These are phyloP conservation scores for Asbolus verrucosus DNA, from an alignment of 1,140 invertebrate genomes.

Conservation along the genomic window DNA sequence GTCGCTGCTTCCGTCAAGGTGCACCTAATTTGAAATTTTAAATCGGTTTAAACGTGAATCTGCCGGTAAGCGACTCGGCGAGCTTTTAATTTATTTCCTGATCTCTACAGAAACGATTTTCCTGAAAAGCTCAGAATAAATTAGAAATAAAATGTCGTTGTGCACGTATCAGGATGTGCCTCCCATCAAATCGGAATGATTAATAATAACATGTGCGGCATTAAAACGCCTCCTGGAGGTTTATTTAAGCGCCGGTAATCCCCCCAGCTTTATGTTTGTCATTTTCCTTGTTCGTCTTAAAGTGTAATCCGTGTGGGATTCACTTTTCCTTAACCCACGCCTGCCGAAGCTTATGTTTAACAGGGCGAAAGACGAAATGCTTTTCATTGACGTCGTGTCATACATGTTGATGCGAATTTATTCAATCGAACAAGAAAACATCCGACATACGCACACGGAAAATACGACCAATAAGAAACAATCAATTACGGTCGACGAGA, in stretches of 20 bases:
- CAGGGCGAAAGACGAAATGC: not conserved
- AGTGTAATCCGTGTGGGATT: constrained; percentile 3
- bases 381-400: constrained; percentile 7
- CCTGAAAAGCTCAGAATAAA: no score
- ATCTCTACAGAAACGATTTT: no score
- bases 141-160: no score
- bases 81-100: no score
- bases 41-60: no score
- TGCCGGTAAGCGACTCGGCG: no score
- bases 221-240: not conserved
- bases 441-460: not conserved
- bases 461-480: constrained; percentile 1
- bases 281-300: constrained; percentile 14
- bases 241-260: constrained; percentile 8
- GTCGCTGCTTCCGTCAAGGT: no score
- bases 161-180: no score
- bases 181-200: no score
- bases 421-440: not conserved
- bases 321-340: constrained; percentile 10
- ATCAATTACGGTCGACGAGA: not conserved
- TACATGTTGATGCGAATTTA: constrained; percentile 4
- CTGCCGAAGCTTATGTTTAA: not conserved
- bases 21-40: no score
- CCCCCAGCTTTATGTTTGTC: constrained; percentile 1
- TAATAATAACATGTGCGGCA: not conserved